Evolutionary conservation across 2,113 vertebrate species (phyloP).

Genomic region (Colius striatus): DNA sequence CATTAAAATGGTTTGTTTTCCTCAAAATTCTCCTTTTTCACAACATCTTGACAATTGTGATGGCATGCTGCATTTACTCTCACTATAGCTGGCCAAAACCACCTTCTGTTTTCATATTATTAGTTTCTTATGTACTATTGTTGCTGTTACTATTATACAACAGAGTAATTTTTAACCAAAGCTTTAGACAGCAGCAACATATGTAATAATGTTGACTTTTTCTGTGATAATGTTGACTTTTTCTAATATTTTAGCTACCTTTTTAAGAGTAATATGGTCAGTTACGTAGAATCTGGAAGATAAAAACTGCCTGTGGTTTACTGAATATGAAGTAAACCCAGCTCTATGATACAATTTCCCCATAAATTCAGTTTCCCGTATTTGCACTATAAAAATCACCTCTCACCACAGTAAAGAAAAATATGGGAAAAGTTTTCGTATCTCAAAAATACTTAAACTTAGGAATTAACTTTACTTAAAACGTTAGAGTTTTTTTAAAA

Average conservation of each 20-base stretch:
- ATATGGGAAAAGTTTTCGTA: rapidly evolving
- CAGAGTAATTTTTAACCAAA: not conserved
- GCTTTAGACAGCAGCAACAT: not conserved
- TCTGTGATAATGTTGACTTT: not conserved
- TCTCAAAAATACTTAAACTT: not conserved
- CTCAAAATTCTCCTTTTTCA: not conserved
- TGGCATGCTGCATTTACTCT: not conserved
- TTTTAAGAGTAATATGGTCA: not conserved
- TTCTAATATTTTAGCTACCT: not conserved
- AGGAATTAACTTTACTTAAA: not conserved
- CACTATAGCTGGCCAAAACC: not conserved
- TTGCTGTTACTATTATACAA: not conserved
- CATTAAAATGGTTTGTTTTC: not conserved
- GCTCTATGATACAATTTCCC: not conserved
- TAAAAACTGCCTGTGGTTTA: not conserved
- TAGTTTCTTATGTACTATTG: not conserved
- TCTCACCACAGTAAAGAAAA: not conserved
- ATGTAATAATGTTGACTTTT: too few species aligned
- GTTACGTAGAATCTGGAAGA: not conserved
- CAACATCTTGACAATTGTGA: not conserved
- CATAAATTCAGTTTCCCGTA: not conserved
- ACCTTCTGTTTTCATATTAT: not conserved
- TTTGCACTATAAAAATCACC: rapidly evolving
- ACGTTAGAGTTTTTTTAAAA: too few species aligned
- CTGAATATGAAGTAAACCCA: not conserved